These are phyloP conservation scores for Euleptes europaea DNA, from an alignment of 2,113 vertebrate species.

Conservation along the genomic window DNA sequence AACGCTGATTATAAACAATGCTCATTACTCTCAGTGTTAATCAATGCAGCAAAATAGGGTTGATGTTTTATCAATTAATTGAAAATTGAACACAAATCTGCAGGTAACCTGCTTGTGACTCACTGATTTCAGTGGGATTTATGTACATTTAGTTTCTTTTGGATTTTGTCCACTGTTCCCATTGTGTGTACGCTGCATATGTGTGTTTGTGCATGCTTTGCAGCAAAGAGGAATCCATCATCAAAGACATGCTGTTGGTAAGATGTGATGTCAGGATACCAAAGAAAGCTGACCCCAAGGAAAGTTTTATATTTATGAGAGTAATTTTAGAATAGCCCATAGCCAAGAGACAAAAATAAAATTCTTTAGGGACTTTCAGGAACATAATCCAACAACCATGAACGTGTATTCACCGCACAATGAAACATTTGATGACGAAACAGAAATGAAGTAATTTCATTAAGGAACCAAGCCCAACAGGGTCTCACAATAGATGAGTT, in stretches of 20 bases:
- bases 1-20: no score
- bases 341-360: constrained; percentile 29
- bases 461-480: not conserved
- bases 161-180: not conserved
- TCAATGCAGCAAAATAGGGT: no score
- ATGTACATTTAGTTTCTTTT: not conserved
- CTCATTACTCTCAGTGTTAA: no score
- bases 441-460: constrained; percentile 25
- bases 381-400: constrained; percentile 33
- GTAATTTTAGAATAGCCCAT: constrained; percentile 23
- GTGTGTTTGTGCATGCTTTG: not conserved
- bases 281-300: not conserved
- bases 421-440: constrained; percentile 41
- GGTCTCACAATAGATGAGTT: constrained; percentile 17
- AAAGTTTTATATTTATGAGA: constrained; percentile 24
- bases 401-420: constrained; percentile 17
- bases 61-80: no score
- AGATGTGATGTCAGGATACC: not conserved
- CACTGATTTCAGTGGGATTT: not conserved
- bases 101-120: not conserved
- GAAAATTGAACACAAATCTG: not conserved
- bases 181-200: not conserved
- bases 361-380: constrained; percentile 14
- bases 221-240: not conserved
- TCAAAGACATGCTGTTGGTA: not conserved